These are phyloP conservation scores for Diarsia rubi DNA, from an alignment of 2,888 invertebrate genomes.

Conservation along the genomic window DNA sequence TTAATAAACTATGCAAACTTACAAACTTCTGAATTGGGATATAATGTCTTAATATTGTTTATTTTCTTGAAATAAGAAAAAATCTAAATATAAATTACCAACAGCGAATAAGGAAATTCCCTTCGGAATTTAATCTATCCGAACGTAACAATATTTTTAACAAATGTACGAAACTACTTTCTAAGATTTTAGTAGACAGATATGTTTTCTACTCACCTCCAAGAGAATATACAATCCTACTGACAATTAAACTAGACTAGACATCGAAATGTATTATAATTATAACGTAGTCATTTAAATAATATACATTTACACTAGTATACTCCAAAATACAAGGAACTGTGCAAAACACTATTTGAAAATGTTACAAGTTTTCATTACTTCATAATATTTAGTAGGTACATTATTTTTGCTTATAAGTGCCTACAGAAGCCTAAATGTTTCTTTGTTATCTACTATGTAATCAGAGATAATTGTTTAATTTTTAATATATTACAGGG, in stretches of 20 bases:
- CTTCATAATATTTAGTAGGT: constrained; percentile 10
- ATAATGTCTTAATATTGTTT: too few relatives aligned
- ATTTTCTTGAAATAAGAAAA: background rate
- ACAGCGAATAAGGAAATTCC: background rate
- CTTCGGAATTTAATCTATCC: background rate
- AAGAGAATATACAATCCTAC: constrained; percentile 40
- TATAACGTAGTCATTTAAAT: constrained; percentile 3
- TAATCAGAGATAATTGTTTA: background rate
- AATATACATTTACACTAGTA: background rate
- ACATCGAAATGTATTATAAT: background rate
- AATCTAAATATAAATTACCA: background rate
- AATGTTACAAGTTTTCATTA: constrained; percentile 11
- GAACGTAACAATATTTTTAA: constrained; percentile 1
- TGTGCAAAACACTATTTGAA: constrained; percentile 30
- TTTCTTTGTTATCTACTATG: background rate
- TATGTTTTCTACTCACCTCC: constrained; percentile 54
- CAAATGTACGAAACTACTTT: constrained; percentile 24
- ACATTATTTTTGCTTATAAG: constrained; percentile 12
- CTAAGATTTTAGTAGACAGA: constrained; percentile 41
- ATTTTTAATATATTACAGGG: background rate
- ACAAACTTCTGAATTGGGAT: background rate
- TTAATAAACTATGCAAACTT: background rate
- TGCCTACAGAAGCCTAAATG: background rate
- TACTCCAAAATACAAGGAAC: constrained; percentile 15
- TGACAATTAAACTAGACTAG: constrained; percentile 15